Evolutionary conservation across 2,888 invertebrate species (phyloP).

Genomic region (Lasioglossum morio): DNA sequence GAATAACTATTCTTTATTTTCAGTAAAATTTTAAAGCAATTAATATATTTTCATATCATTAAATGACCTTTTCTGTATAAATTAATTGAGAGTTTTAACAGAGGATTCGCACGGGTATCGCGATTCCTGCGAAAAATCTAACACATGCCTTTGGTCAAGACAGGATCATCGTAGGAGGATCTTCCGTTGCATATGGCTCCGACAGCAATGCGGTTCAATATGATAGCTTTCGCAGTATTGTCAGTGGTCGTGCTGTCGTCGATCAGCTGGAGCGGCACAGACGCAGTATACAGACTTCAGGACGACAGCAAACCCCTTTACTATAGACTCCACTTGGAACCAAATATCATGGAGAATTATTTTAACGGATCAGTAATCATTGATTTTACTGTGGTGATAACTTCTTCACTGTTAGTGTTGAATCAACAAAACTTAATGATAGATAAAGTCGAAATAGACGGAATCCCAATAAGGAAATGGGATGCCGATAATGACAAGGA

Average conservation of each 20-base stretch:
- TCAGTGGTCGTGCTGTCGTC: constrained; percentile 34
- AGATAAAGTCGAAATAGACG: rapidly evolving
- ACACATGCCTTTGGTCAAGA: constrained; percentile 10
- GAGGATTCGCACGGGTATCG: not conserved
- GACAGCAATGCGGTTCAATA: not conserved
- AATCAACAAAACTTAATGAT: constrained; percentile 56
- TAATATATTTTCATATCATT: not conserved
- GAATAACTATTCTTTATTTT: too few relatives aligned
- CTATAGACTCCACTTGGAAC: constrained; percentile 85
- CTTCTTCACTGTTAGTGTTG: constrained; percentile 22
- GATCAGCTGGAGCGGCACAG: not conserved
- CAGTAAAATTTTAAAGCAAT: not conserved
- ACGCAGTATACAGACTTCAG: constrained; percentile 85
- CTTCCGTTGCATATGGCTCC: not conserved
- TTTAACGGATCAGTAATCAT: constrained; percentile 47
- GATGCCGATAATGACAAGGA: not conserved
- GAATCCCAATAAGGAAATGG: too few relatives aligned
- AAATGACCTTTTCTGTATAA: not conserved
- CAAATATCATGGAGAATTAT: constrained; percentile 82
- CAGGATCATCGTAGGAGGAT: not conserved
- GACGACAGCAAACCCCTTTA: constrained; percentile 84
- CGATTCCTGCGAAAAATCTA: not conserved
- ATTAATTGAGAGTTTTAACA: not conserved
- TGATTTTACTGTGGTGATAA: rapidly evolving
- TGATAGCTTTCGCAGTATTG: constrained; percentile 35